Evolutionary conservation across 1,140 invertebrate genomes (phyloP), one percentile per base, ranked within the genome.

Genomic region (Rhyacophila brunnea): DNA sequence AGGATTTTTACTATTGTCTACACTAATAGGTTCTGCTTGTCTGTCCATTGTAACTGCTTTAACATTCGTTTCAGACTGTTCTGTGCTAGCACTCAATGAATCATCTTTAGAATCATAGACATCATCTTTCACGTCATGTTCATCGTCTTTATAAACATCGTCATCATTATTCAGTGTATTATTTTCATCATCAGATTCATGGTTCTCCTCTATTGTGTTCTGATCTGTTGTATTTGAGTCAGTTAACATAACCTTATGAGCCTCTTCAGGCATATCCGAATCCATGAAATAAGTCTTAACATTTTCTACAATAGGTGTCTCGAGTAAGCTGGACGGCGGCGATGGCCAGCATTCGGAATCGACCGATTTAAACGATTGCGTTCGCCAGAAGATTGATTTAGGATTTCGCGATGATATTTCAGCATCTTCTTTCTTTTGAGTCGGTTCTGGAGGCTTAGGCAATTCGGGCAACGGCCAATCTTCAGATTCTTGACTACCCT

Each of bases 271-370:
- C 68, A 88, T 87, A 18, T 44, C 44, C 35, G 86, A 83, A 58
- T 86, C 89, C 75, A 90, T 85, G 63, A 90, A 92, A 70, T 89
- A 91, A 19, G 90, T 90, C 74, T 92, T 87, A n/a, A 93, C 86
- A 68, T 89, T 88, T 68, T 87, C 88, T n/a, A 90, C 82, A 19
- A 78, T 77, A 3, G 83, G 81, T 2, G 82, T 84, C 50, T 86
- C 85, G 18, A 86, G 70, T 14, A 86, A 80, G 45, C 85, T 88
- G 10, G 87, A 87, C 1, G 89, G 87, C 1, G 89, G 87, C 10
- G 89, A 89, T 1, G 88, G 89, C 87, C 89, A 89, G 58, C 87
- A 85, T 62, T 91, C 86, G 2, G 86, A 87, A 54, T 86, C 83
- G 56, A 72, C 74, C n/a, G 73, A 77, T 17, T 54, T 60, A 11